Conservation (phyloP, 2,113 vertebrate genomes). For the Podiceps cristatus region DNA sequence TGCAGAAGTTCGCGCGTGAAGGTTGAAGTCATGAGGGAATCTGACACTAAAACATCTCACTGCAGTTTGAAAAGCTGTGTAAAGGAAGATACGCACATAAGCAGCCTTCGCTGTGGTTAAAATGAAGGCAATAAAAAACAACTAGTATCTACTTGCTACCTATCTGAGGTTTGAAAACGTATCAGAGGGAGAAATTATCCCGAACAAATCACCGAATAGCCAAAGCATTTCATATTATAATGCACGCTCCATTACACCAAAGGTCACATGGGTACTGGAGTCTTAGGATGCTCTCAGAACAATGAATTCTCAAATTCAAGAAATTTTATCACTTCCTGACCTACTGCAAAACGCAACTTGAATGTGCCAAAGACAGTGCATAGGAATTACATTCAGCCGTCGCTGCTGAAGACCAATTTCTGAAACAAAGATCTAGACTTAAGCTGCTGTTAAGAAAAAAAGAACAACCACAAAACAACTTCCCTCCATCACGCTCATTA, state of each 20-base stretch:
- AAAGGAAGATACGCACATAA: not conserved
- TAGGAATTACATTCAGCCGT: not conserved
- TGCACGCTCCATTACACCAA: fast-evolving
- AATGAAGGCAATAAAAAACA: not conserved
- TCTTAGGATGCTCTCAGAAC: not conserved
- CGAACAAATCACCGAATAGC: not conserved
- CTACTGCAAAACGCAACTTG: not conserved
- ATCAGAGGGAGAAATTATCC: not conserved
- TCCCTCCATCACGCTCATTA: not conserved
- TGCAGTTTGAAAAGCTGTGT: not conserved
- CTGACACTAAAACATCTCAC: not conserved
- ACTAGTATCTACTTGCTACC: not conserved
- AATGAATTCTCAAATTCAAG: not conserved
- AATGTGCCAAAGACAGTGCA: not conserved
- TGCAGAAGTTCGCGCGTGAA: not conserved
- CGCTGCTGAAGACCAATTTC: not conserved
- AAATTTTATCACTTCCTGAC: not conserved
- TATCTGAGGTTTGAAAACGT: not conserved
- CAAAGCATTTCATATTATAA: not conserved
- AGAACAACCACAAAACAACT: no score
- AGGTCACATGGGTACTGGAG: fast-evolving
- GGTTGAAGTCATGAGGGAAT: not conserved
- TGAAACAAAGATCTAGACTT: not conserved
- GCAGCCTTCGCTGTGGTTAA: not conserved
- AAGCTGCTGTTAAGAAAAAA: not conserved